Conservation (phyloP, 2,113 vertebrate species). For the Colinus virginianus region DNA sequence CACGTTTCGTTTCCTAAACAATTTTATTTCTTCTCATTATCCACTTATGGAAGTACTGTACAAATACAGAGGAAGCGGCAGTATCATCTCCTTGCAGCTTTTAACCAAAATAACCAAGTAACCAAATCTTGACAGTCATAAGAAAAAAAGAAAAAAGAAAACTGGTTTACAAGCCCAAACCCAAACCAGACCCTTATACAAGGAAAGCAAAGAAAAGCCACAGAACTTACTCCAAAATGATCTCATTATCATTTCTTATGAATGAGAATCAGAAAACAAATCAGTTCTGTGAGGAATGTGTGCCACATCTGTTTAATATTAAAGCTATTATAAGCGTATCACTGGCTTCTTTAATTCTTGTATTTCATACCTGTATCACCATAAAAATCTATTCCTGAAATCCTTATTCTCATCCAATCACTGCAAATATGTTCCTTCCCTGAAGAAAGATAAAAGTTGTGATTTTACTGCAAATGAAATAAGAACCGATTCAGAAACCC, state of each 20-base stretch:
- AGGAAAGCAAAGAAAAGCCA: slow-evolving; percentile 19
- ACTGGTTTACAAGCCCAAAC: not conserved
- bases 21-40: not conserved
- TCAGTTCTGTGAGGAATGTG: not conserved
- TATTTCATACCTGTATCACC: not conserved
- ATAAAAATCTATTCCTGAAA: not conserved
- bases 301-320: slow-evolving; percentile 6
- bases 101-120: too few species aligned
- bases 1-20: not conserved
- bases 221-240: not conserved
- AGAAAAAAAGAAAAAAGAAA: not conserved
- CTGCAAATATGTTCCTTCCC: not conserved
- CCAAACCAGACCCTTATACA: not conserved
- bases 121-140: not conserved
- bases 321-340: not conserved
- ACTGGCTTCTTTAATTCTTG: not conserved
- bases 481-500: not conserved
- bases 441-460: not conserved
- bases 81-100: not conserved
- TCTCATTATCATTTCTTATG: slow-evolving; percentile 43
- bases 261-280: not conserved
- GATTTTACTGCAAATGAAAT: not conserved
- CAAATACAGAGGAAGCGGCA: not conserved
- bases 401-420: not conserved
- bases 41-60: not conserved